Evolutionary conservation across 2,888 invertebrate species (phyloP), one percentile per base, ranked within the genome.

Genomic region (Luffia ferchaultella): DNA sequence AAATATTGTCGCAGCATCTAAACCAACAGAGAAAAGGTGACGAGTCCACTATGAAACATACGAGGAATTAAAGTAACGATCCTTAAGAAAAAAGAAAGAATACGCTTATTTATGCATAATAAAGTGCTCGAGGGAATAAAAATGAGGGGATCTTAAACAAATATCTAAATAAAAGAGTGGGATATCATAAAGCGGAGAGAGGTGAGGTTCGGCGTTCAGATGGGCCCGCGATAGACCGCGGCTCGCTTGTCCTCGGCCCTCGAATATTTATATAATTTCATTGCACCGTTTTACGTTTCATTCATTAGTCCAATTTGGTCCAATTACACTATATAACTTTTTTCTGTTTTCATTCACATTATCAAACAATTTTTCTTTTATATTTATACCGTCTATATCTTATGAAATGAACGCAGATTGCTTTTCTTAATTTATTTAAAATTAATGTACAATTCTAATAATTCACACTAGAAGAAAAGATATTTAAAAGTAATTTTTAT

Each of bases 231-330:
- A 57, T 62, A 67, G 82, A 42, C 63, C 65, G 62, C 62, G 62
- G 69, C 62, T 54, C 51, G 44, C 58, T 59, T 15, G 30, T 57
- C 60, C 15, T 63, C 60, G 59, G 66, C 73, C 70, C 42, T 15
- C n/a, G 20, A 40, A 41, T 46, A 45, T 50, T 79, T 77, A 76
- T 74, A 76, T 75, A 68, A 74, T 74, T 77, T 79, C 78, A 79
- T 79, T 78, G 78, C 73, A 74, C 68, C 68, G 73, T 72, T 75
- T 77, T 76, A 75, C 77, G 76, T 78, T 80, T 82, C 80, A 80
- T 76, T 77, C 76, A 76, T 75, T 75, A 75, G 67, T 65, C 61
- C 64, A 67, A 67, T 68, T 67, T n/a, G n/a, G n/a, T n/a, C n/a
- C n/a, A n/a, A n/a, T n/a, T n/a, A n/a, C n/a, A n/a, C n/a, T n/a